phyloP scores from a whole-genome alignment of 2,113 vertebrate species.

The Agapornis roseicollis region DNA sequence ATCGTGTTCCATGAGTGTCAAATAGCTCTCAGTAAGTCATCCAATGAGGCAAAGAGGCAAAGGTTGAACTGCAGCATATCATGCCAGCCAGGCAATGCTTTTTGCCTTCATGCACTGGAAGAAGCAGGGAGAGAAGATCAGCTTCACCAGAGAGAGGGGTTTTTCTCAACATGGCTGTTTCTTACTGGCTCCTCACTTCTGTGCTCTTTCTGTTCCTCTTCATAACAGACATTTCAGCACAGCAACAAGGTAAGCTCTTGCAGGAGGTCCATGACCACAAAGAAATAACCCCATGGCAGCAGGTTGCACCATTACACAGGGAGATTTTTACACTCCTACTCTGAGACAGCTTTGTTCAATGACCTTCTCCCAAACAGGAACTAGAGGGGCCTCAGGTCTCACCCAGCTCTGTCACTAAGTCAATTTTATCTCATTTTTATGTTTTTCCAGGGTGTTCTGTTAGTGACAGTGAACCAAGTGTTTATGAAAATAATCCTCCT shows the following conservation, averaged over 20 bases:
- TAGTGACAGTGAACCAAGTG: fast-evolving
- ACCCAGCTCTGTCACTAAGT: not conserved
- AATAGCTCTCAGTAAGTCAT: constrained; percentile 15
- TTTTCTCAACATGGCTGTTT: constrained; percentile 1
- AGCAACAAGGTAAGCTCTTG: constrained; percentile 18
- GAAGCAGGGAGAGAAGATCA: not conserved
- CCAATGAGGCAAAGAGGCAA: constrained; percentile 58
- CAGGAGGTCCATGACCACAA: not conserved
- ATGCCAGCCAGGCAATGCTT: not conserved
- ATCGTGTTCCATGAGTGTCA: not conserved
- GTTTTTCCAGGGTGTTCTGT: constrained; percentile 44
- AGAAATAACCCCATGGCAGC: not conserved
- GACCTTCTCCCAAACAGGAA: not conserved
- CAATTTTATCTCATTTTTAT: not conserved
- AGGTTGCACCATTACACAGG: too few relatives aligned
- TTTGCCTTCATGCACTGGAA: not conserved
- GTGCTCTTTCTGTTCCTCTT: not conserved
- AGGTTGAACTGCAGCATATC: constrained; percentile 19
- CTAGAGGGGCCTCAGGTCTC: too few relatives aligned
- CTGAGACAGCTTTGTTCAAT: not conserved
- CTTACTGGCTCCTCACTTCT: not conserved
- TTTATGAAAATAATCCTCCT: constrained; percentile 19
- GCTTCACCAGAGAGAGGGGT: not conserved
- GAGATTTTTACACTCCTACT: not conserved
- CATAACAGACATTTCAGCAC: not conserved